A percentile compares a stretch with the other conserved stretches of the same genome.
These are phyloP conservation scores for Protaetia brevitarsis DNA, from an alignment of 1,140 invertebrate species.

Conservation along the genomic window DNA sequence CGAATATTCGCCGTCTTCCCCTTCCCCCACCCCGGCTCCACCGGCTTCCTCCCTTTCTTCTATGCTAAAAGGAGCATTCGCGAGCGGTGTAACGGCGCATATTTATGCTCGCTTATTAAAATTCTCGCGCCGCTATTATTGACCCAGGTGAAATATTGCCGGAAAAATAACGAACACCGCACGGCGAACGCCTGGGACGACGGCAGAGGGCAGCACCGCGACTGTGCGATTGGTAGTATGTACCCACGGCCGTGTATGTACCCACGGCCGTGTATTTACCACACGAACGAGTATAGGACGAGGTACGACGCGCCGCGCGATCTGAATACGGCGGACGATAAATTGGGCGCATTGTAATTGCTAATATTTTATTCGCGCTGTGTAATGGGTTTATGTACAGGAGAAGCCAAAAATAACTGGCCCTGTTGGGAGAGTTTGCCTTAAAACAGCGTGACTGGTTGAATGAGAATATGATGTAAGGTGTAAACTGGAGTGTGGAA, in stretches of 20 bases:
- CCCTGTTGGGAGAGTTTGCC: no score
- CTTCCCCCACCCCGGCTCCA: no score
- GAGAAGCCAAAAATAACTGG: no score
- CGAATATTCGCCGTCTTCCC: no score
- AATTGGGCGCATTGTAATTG: background rate
- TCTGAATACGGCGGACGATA: background rate
- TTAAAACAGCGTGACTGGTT: background rate
- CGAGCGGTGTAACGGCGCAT: background rate
- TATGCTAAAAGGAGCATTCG: background rate
- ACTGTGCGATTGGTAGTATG: no score
- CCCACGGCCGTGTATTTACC: no score
- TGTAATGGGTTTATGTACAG: background rate
- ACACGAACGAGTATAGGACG: no score
- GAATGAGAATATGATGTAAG: background rate
- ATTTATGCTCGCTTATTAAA: background rate
- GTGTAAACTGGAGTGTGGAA: no score
- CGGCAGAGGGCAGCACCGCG: no score
- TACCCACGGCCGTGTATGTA: no score
- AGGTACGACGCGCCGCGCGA: background rate
- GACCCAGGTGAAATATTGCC: background rate
- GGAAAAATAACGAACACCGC: background rate
- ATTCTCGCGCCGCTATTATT: background rate
- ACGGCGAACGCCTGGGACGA: background rate
- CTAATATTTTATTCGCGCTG: background rate
- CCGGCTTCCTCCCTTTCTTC: no score